Percentiles rank a stretch among this genome's conserved stretches.
These are phyloP conservation scores for Marronus borbonicus DNA, from an alignment of 2,888 invertebrate species.

Conservation along the genomic window DNA sequence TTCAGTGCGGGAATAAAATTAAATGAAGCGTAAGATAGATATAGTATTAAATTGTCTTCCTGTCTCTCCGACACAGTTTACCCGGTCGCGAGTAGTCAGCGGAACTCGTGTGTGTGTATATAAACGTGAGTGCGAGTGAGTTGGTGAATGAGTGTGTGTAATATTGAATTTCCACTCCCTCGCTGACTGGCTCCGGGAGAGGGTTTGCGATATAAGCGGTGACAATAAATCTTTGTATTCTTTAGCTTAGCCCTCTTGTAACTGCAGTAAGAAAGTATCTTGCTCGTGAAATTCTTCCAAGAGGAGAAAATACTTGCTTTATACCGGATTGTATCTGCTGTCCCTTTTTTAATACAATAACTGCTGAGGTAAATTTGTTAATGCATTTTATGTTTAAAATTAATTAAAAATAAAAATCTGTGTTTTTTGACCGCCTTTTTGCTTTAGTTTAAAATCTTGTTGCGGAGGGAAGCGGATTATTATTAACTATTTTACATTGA, in stretches of 20 bases:
- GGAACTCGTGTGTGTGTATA: background rate
- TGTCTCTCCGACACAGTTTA: conserved; percentile 44
- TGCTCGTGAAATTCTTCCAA: too few species aligned
- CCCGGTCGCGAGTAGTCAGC: conserved; percentile 19
- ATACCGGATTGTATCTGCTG: too few species aligned
- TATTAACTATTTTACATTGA: too few species aligned
- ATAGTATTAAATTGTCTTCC: conserved; percentile 48
- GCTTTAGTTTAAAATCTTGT: too few species aligned
- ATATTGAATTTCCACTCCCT: conserved; percentile 36
- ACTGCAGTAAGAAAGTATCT: too few species aligned
- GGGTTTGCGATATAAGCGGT: conserved; percentile 5
- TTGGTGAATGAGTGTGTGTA: conserved; percentile 2
- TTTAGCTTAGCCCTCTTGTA: background rate
- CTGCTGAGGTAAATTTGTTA: background rate
- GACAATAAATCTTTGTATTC: conserved; percentile 24
- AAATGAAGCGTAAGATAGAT: conserved; percentile 51
- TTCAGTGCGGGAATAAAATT: conserved; percentile 48
- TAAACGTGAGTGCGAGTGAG: too few species aligned
- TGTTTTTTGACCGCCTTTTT: too few species aligned
- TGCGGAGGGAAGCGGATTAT: too few species aligned
- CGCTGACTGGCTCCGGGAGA: background rate
- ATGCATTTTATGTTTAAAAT: too few species aligned
- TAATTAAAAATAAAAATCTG: too few species aligned
- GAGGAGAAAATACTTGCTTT: too few species aligned
- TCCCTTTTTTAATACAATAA: too few species aligned